Evolutionary conservation across 1,140 invertebrate species (phyloP), one percentile per base, ranked within the genome.

Genomic region (Sarcophaga peregrina): DNA sequence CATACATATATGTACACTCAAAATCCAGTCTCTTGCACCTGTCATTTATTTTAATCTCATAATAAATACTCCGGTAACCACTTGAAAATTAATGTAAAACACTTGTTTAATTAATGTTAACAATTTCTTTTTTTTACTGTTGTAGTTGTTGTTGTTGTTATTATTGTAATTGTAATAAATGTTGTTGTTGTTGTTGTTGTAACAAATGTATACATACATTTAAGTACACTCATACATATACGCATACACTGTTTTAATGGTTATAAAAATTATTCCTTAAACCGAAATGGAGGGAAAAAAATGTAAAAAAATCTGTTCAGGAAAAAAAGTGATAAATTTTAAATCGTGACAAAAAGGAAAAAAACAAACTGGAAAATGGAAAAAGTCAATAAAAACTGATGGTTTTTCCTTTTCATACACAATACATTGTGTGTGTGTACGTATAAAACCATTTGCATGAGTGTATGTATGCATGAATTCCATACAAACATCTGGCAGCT

Each of bases 101-200:
- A 81, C 80, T 81, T 81, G 80, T 81, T 48, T 81, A 62, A 81
- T 81, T 81, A 81, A 81, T 81, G 80, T 81, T 62, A 68, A 54
- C 78, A 58, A 58, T 52, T 76, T 48, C 15, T 17, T 15, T 50
- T 17, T 80, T 9, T 80, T 48, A 45, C 13, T 58, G 54, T 58
- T 58, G 13, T 58, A 0, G 15, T 37, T 37, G 25, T 37, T 37
- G 4, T 37, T 37, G 25, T 37, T 37, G 25, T 37, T 37, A 4
- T 37, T 37, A 4, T 37, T 37, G 25, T 37, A 1, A 4, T 37
- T 37, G 25, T 37, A 37, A 37, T 4, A 37, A 37, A 37, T 37
- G 25, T 37, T n/a, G 15, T 37, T 37, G 25, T 37, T 37, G 4
- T 37, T 37, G 25, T 37, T 37, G 25, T 37, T 37, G 25, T 37